These are phyloP conservation scores for Rana temporaria DNA, from an alignment of 2,113 vertebrate species.

Conservation along the genomic window DNA sequence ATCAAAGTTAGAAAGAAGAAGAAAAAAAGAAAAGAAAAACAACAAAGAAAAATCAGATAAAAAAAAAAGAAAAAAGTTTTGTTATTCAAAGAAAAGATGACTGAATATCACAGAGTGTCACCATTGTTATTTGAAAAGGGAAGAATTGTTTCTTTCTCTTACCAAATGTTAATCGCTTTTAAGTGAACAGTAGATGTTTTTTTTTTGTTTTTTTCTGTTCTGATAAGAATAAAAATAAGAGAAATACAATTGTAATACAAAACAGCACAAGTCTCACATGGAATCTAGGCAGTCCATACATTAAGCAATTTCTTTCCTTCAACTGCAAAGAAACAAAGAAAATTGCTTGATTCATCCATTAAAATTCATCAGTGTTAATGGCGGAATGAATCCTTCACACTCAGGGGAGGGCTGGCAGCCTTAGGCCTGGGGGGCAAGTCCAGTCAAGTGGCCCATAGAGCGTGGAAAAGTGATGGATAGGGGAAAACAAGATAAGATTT, in stretches of 20 bases:
- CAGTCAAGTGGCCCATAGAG: too few relatives aligned
- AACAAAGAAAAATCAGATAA: constrained; percentile 38
- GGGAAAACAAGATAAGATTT: too few relatives aligned
- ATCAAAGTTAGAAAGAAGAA: constrained; percentile 42
- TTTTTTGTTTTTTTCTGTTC: constrained; percentile 44
- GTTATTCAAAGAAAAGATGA: constrained; percentile 55
- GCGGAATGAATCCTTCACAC: too few relatives aligned
- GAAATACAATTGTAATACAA: constrained; percentile 70
- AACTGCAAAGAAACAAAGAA: too few relatives aligned
- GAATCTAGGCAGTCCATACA: too few relatives aligned
- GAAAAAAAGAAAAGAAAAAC: constrained; percentile 25
- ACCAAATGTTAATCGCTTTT: constrained; percentile 23
- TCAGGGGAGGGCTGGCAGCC: too few relatives aligned
- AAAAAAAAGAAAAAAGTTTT: constrained; percentile 50
- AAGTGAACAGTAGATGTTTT: constrained; percentile 49
- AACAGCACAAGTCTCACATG: constrained; percentile 65
- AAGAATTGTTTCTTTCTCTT: constrained; percentile 6
- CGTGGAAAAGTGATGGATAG: too few relatives aligned
- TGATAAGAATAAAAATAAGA: background rate
- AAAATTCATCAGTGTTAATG: too few relatives aligned
- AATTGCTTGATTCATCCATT: too few relatives aligned
- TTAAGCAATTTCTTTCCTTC: too few relatives aligned
- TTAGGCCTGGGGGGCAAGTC: too few relatives aligned
- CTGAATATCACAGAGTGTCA: background rate
- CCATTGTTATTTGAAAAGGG: constrained; percentile 24